Evolutionary conservation across 2,888 invertebrate genomes (phyloP), one percentile per base, ranked within the genome.

Genomic region (Apodemia hepburni): DNA sequence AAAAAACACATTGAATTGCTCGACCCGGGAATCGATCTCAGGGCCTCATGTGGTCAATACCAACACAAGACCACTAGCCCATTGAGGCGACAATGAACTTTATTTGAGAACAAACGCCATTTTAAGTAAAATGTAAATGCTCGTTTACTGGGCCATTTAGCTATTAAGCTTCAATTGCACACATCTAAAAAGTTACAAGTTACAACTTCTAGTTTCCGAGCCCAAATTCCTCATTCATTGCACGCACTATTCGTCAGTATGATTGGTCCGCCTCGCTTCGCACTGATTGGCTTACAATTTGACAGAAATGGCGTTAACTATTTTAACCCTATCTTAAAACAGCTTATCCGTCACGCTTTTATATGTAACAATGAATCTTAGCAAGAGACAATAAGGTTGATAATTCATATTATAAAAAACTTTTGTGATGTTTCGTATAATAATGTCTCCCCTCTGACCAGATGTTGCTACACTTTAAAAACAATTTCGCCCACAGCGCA

Each of bases 401-500:
- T 49, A 66, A 62, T 72, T 12, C 8, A 5, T 61, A 8, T 2
- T 4, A 1, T 3, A 47, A 61, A 67, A 58, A 35, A 9, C 38
- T 65, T 47, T 51, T 68, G 29, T 1, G 18, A 47, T 42, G 45
- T 58, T 64, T 59, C 15, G 45, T 22, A 62, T 70, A 69, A 62
- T 45, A 58, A 42, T 42, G 51, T 69, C 73, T 83, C 86, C 87
- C 87, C 87, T 84, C 74, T 79, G 82, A 85, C 82, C 90, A 91
- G 90, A 91, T 91, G 90, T 89, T 90, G 88, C 89, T 82, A 89
- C 89, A 89, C 82, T 88, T 86, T 89, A 83, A 86, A 85, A 87
- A 88, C 89, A 89, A 88, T 85, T 89, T 90, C 87, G 83, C 87
- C 87, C 84, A 88, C 87, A 83, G 83, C 82, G 81, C 80, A 86